These are phyloP conservation scores for Heliopora coerulea DNA, from an alignment of 92 coral and sea anemone species.

Conservation along the genomic window DNA sequence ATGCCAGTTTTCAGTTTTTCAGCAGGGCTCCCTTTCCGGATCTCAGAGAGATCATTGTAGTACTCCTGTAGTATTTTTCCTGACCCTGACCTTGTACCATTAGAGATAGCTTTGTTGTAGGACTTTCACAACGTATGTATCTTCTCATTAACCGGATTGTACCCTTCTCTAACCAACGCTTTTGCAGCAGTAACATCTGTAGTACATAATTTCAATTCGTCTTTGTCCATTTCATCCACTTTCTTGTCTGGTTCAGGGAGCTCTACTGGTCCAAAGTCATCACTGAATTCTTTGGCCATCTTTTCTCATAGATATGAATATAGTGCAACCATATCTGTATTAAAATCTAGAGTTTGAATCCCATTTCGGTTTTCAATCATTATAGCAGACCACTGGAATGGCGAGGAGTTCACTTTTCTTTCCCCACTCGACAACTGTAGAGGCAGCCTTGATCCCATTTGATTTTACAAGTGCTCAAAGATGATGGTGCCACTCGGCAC, in stretches of 20 bases:
- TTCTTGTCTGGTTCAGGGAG: not conserved
- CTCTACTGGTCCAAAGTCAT: constrained; percentile 48
- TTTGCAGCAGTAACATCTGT: constrained; percentile 22
- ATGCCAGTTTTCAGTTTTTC: constrained; percentile 17
- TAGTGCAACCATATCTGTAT: too few species aligned
- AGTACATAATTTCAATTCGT: constrained; percentile 14
- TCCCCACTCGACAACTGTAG: too few species aligned
- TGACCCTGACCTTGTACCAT: constrained; percentile 43
- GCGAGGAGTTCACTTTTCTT: too few species aligned
- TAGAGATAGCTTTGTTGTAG: constrained; percentile 42
- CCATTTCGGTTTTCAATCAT: too few species aligned
- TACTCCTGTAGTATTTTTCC: constrained; percentile 39
- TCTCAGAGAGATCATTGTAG: constrained; percentile 31
- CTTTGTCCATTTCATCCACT: constrained; percentile 30
- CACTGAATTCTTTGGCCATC: constrained; percentile 25
- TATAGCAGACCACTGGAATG: too few species aligned
- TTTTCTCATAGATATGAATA: not conserved
- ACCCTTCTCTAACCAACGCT: constrained; percentile 31
- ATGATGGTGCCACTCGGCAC: too few species aligned
- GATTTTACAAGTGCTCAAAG: too few species aligned
- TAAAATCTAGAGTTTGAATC: too few species aligned
- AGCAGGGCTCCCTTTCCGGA: constrained; percentile 47
- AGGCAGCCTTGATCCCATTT: too few species aligned
- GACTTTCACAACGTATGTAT: constrained; percentile 26
- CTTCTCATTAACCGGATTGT: constrained; percentile 34